Conservation (phyloP, 2,797 vertebrate species). For the Channa striata region DNA sequence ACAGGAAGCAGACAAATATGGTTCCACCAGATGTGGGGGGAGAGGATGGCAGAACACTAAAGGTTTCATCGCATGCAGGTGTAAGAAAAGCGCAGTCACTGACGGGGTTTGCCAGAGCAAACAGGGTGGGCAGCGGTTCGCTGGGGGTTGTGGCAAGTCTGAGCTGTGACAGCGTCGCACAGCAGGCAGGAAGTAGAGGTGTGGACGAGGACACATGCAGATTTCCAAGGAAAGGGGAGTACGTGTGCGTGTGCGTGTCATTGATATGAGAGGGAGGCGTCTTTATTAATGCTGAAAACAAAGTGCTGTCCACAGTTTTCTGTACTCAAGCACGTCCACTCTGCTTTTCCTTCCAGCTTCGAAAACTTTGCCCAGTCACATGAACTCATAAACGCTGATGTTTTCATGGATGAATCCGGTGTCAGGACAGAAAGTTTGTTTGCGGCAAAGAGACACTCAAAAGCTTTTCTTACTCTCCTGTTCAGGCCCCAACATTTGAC, state of each 20-base stretch:
- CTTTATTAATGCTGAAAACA: constrained; percentile 6
- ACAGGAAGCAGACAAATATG: constrained; percentile 70
- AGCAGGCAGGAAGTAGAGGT: constrained; percentile 35
- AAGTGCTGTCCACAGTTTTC: too few species aligned
- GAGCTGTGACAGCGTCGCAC: constrained; percentile 36
- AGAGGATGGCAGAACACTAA: constrained; percentile 52
- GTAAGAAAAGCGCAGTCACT: constrained; percentile 31
- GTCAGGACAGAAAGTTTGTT: too few species aligned
- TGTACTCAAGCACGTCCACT: too few species aligned
- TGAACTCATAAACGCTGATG: too few species aligned
- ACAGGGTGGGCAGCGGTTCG: constrained; percentile 63
- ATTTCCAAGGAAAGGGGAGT: constrained; percentile 39
- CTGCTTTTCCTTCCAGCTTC: too few species aligned
- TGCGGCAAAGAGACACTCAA: too few species aligned
- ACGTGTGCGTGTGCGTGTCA: constrained; percentile 61
- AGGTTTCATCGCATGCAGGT: constrained; percentile 58
- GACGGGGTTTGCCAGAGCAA: constrained; percentile 51
- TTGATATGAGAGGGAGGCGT: constrained; percentile 13
- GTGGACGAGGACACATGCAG: constrained; percentile 32
- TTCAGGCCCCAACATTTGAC: too few species aligned
- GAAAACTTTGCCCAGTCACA: too few species aligned
- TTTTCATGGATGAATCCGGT: too few species aligned
- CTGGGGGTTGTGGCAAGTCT: constrained; percentile 42
- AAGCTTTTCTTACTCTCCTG: too few species aligned
- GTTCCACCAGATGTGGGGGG: constrained; percentile 54